These are phyloP conservation scores for Dipodomys spectabilis DNA, from an alignment of 2,113 vertebrate genomes.

Conservation along the genomic window DNA sequence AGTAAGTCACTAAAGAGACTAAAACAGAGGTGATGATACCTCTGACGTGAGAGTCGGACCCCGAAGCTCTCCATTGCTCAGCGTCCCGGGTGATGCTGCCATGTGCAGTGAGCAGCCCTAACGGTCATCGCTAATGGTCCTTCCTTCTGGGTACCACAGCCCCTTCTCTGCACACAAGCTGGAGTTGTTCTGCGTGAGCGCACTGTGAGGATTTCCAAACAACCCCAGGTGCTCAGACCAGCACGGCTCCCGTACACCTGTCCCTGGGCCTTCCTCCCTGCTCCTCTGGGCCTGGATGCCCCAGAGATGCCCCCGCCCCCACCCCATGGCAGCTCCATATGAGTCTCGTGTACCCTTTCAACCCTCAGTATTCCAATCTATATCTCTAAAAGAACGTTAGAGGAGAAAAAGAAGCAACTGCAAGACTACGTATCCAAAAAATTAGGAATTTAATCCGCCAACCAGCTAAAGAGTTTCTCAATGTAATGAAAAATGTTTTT, in stretches of 20 bases:
- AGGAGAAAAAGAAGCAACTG: neutral
- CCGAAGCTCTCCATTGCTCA: constrained; percentile 19
- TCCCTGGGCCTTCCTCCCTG: neutral
- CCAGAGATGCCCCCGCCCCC: neutral
- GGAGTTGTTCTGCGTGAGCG: neutral
- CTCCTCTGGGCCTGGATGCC: no score
- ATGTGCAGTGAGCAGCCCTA: neutral
- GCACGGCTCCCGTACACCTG: neutral
- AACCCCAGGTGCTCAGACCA: neutral
- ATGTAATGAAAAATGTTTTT: no score
- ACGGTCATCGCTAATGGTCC: neutral
- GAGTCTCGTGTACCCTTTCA: constrained; percentile 33
- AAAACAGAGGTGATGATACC: neutral
- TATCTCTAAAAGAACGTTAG: neutral
- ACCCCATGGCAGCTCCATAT: neutral
- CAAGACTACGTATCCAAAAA: neutral
- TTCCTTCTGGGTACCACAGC: neutral
- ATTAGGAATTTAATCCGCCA: neutral
- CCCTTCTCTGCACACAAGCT: neutral
- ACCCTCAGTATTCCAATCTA: constrained; percentile 33
- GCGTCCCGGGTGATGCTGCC: neutral
- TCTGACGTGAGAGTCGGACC: neutral
- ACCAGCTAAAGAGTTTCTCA: no score
- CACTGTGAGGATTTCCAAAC: constrained; percentile 20
- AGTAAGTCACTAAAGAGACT: neutral